Evolutionary conservation across 2,113 vertebrate genomes (phyloP).

Genomic region (Vireo altiloquus): DNA sequence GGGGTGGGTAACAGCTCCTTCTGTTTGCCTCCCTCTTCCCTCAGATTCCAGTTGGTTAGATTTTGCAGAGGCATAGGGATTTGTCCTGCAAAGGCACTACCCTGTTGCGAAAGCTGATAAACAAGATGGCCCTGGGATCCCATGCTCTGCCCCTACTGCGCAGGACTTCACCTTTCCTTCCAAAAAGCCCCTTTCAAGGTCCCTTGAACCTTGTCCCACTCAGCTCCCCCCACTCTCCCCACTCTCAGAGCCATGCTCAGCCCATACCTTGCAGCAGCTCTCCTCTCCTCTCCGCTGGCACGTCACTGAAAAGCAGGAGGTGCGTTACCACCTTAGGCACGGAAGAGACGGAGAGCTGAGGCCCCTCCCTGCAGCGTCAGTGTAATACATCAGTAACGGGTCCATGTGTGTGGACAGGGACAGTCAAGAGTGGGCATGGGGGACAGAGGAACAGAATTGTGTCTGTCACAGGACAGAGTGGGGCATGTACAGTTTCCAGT

Average conservation of each 20-base stretch:
- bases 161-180: not conserved
- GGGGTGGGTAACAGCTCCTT: not conserved
- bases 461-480: not conserved
- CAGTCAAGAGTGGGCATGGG: not conserved
- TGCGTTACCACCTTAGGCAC: not conserved
- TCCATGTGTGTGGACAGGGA: not conserved
- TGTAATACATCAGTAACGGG: not conserved
- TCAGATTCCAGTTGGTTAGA: not conserved
- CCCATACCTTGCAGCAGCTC: conserved; percentile 5
- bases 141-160: not conserved
- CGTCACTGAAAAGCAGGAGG: conserved; percentile 8
- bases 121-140: not conserved
- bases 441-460: not conserved
- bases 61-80: not conserved
- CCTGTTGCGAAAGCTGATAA: not conserved
- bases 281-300: not conserved
- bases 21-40: not conserved
- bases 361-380: conserved; percentile 19
- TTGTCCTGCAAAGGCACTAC: not conserved
- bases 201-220: not conserved
- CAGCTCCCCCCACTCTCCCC: not conserved
- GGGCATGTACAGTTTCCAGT: not conserved
- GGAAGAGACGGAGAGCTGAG: not conserved
- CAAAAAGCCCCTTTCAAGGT: not conserved
- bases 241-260: not conserved